Base-by-base conservation (phyloP, 2,888 invertebrate species). In the Macrosoma leucophasiata region DNA sequence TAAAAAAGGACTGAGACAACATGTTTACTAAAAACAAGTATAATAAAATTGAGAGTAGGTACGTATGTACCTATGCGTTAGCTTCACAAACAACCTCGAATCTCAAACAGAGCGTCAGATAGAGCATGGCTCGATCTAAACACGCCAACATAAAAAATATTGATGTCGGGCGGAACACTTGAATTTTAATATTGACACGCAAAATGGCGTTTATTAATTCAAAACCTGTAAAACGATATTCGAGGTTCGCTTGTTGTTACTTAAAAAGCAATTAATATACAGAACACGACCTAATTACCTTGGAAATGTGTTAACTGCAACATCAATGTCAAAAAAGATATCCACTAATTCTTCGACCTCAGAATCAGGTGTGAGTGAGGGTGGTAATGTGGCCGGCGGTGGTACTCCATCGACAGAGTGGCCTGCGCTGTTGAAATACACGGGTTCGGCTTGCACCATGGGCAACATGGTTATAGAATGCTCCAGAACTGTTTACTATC, bases 301-400 rank as follows among this genome's bases (percentile, higher is more conserved):
- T 53, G 74, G 62, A 46, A 71, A 75, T 17, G 67, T 67, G 57
- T 76, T 75, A 48, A 77, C 74, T 52, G 75, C 72, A 50, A 81
- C 79, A 63, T 79, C 82, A 47, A 84, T 82, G 60, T 82, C 82
- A 59, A 81, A 81, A 55, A 81, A 84, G 52, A 82, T 76, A 57
- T 82, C 81, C 38, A 79, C 77, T 45, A 81, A 58, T 51, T 81
- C 79, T 50, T 82, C 81, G 46, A 76, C 75, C 66, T 82, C 76
- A 43, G 78, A 76, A 41, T 77, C 77, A 42, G 78, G 75, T 53
- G 79, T 78, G 55, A 82, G 69, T 55, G 81, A 72, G 43, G 82
- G 76, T 54, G 79, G 79, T 69, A 78, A 55, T 41, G 71, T 64
- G 62, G 76, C 70, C 65, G 84, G 66, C 60, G 76, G 72, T 50